phyloP scores from a whole-genome alignment of 2,888 invertebrate species.

The Melitaea athalia region DNA sequence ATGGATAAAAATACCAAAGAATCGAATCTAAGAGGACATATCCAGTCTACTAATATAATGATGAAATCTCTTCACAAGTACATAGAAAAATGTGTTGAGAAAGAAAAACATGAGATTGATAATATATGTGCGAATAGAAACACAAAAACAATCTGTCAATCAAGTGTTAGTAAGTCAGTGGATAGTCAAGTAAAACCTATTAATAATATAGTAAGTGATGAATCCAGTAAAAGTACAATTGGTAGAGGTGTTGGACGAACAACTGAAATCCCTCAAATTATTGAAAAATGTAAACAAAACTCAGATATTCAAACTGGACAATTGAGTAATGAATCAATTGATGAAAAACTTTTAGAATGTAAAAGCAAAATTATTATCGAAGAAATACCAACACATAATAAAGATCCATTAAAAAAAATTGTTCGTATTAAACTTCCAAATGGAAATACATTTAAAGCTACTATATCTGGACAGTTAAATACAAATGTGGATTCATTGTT shows the following conservation, averaged over 20 bases:
- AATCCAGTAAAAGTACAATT: no score
- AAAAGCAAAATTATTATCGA: slow-evolving; percentile 47
- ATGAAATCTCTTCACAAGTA: neutral
- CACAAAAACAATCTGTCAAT: neutral
- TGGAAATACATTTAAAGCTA: slow-evolving; percentile 63
- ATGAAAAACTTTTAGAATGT: neutral
- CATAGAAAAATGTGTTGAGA: neutral
- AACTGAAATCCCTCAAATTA: neutral
- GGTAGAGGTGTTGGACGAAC: neutral
- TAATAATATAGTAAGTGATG: no score
- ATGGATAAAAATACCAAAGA: neutral
- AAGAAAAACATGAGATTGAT: neutral
- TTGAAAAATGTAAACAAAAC: neutral
- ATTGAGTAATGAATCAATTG: neutral
- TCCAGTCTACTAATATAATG: neutral
- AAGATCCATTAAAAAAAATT: slow-evolving; percentile 50
- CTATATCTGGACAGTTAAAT: slow-evolving; percentile 56
- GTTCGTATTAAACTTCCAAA: slow-evolving; percentile 61
- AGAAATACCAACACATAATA: slow-evolving; percentile 46
- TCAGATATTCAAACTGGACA: neutral
- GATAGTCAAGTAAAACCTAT: neutral
- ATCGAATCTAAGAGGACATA: neutral
- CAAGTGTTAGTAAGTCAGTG: neutral
- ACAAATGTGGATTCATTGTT: slow-evolving; percentile 58
- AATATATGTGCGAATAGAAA: neutral